Base-by-base conservation (phyloP, 2,888 invertebrate species). In the Epinotia brunnichana region DNA sequence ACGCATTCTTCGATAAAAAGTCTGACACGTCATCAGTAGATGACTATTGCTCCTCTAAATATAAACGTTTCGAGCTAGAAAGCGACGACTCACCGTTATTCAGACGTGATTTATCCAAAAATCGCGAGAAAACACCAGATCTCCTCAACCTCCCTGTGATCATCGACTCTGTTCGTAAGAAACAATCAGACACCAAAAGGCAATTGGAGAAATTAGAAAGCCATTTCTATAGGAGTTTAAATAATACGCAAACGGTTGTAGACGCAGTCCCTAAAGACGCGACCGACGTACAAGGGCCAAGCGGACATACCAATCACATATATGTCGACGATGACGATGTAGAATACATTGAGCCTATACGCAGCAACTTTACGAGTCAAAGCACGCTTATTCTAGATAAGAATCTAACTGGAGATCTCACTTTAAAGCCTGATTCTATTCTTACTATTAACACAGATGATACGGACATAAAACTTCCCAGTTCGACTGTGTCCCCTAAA, bases 311-410 rank as follows among this genome's bases (percentile, higher is more conserved):
- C 80, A 90, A 90, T 78, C 87, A 87, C 76, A 77, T 88, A 77
- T 90, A 80, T 74, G 78, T 85, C 64, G 89, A 91, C 73, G 92
- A 92, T 60, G 91, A 92, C 74, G 93, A 93, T 66, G 91, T 92
- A 2, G 92, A 93, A 84, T 94, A 94, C 75, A 92, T 93, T 76
- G 94, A 94, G 77, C 94, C 94, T n/a, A 90, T 94, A 77, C 84
- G 88, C 56, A 93, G 93, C 72, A 92, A 89, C 75, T 92, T 92
- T 74, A 92, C 93, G 11, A 92, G 92, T 78, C 92, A 93, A 79
- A 93, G 92, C 77, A 94, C 94, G 5, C 83, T 94, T 57, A 91
- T 92, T 77, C 81, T 93, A 19, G 93, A 93, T 67, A 93, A 92
- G 81, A 88, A 85, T 76, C 85, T 85, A 70, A 79, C 84, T 39